Evolutionary conservation across 2,797 vertebrate species (phyloP).

Genomic region (Erethizon dorsatum): DNA sequence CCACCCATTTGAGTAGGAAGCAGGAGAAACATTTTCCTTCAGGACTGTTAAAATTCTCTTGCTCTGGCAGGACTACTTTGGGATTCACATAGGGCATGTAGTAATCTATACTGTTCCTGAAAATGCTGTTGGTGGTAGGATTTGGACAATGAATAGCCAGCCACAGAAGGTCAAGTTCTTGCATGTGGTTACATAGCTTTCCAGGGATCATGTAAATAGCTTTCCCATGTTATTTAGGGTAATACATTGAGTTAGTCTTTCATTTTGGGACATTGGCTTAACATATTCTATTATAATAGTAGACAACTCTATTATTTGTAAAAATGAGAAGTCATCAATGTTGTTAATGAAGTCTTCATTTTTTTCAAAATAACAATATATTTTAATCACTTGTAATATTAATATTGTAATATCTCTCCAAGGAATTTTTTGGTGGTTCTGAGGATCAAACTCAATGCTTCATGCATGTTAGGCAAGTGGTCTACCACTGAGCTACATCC

Average conservation of each 20-base stretch:
- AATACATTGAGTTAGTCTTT: not conserved
- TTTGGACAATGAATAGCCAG: not conserved
- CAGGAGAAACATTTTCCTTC: not conserved
- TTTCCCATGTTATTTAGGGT: not conserved
- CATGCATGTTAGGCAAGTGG: not conserved
- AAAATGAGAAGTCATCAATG: not conserved
- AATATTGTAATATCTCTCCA: constrained; percentile 41
- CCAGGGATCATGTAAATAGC: not conserved
- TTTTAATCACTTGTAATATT: constrained; percentile 4
- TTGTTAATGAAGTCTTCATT: constrained; percentile 31
- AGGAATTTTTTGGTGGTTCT: not conserved
- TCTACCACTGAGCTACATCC: not conserved
- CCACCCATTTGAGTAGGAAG: constrained; percentile 6
- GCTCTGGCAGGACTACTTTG: constrained; percentile 43
- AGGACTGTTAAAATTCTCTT: not conserved
- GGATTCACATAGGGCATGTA: not conserved
- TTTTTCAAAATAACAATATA: constrained; percentile 44
- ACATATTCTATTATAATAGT: not conserved
- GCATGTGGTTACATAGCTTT: not conserved
- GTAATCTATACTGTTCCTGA: not conserved
- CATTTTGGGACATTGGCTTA: constrained; percentile 14
- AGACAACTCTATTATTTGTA: constrained; percentile 9
- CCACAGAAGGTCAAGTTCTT: constrained; percentile 11
- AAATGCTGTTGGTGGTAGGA: not conserved
- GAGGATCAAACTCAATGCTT: not conserved